These are phyloP conservation scores for Ophioninae sp. DNA, from an alignment of 2,888 invertebrate genomes.

Conservation along the genomic window DNA sequence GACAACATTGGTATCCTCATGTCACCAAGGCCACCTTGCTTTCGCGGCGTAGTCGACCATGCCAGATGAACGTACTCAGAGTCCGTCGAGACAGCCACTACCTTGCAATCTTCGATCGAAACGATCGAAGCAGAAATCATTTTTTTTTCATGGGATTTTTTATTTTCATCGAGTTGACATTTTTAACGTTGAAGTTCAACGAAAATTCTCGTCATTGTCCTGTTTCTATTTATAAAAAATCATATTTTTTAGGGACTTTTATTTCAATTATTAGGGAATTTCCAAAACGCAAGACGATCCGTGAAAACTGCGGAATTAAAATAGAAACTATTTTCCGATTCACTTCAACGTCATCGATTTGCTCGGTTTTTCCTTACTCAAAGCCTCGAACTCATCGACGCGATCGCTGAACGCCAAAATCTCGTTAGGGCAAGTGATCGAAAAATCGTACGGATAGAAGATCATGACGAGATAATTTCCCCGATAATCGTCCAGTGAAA, in stretches of 20 bases:
- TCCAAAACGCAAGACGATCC: no score
- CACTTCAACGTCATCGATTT: neutral
- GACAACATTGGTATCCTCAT: slow-evolving; percentile 96
- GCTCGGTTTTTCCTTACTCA: slow-evolving; percentile 63
- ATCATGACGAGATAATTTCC: slow-evolving; percentile 70
- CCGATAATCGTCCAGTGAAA: slow-evolving; percentile 66
- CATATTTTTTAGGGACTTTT: slow-evolving; percentile 6
- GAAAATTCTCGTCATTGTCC: neutral
- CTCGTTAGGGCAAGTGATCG: slow-evolving; percentile 71
- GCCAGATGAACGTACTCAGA: slow-evolving; percentile 70
- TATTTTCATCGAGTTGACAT: neutral
- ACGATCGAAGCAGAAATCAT: neutral
- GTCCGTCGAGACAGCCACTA: slow-evolving; percentile 72
- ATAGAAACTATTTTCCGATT: no score
- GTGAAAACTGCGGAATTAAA: no score
- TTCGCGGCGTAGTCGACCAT: slow-evolving; percentile 70
- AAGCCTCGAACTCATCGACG: slow-evolving; percentile 66
- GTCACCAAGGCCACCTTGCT: slow-evolving; percentile 90
- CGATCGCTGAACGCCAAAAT: slow-evolving; percentile 73
- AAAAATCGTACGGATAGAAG: slow-evolving; percentile 72
- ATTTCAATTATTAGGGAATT: neutral
- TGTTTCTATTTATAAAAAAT: neutral
- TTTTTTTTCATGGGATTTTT: neutral
- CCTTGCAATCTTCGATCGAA: slow-evolving; percentile 63
- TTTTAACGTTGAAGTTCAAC: neutral